These are phyloP conservation scores for Diaphora mendica DNA, from an alignment of 2,888 invertebrate genomes.

Conservation along the genomic window DNA sequence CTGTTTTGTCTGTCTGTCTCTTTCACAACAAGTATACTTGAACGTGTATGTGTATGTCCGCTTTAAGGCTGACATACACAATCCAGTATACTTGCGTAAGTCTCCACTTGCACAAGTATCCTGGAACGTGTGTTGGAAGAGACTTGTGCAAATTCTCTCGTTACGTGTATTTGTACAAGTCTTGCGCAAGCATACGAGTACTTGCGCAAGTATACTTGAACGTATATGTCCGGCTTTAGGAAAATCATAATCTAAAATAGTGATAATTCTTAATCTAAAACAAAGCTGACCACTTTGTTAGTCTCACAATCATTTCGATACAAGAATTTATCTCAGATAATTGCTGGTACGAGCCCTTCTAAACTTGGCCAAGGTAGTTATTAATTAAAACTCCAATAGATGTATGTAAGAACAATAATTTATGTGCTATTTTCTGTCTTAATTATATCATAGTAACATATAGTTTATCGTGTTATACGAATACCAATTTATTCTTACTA, in stretches of 20 bases:
- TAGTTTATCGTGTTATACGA: background rate
- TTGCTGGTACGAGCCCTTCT: conserved; percentile 59
- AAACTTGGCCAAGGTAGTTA: conserved; percentile 64
- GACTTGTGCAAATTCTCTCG: no score
- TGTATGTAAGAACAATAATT: conserved; percentile 41
- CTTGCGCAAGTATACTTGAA: no score
- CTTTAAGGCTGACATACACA: no score
- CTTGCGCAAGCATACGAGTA: no score
- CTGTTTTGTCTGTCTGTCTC: no score
- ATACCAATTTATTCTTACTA: background rate
- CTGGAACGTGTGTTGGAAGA: no score
- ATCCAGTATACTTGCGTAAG: no score
- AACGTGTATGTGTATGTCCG: no score
- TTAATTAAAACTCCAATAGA: conserved; percentile 46
- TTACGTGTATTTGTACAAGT: no score
- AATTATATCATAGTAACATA: conserved; percentile 23
- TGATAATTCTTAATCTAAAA: conserved; percentile 29
- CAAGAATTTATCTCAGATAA: conserved; percentile 45
- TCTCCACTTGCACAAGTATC: no score
- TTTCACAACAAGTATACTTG: no score
- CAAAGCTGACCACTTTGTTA: conserved; percentile 42
- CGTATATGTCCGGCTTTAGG: no score
- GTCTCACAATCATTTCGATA: conserved; percentile 33
- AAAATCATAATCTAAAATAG: background rate
- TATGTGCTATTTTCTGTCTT: conserved; percentile 36